Evolutionary conservation across 2,113 vertebrate species (phyloP).

Genomic region (Cyprinus carpio): DNA sequence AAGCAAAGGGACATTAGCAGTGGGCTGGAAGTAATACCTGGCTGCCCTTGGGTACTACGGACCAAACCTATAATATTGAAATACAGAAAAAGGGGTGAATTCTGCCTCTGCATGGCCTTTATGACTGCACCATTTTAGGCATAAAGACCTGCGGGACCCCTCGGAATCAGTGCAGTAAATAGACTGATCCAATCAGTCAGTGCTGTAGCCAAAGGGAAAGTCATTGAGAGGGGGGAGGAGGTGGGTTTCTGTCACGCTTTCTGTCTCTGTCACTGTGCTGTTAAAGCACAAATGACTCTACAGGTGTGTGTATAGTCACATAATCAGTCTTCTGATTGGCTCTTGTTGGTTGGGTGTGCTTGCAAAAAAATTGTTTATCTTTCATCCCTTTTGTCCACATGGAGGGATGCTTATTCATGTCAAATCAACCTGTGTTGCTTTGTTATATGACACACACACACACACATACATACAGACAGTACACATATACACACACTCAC

Average conservation of each 20-base stretch:
- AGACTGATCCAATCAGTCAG: conserved; percentile 58
- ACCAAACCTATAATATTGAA: conserved; percentile 33
- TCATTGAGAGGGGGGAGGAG: conserved; percentile 43
- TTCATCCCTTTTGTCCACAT: background rate
- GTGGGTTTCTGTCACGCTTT: background rate
- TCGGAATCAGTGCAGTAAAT: conserved; percentile 56
- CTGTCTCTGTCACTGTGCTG: background rate
- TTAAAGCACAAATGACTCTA: conserved; percentile 11
- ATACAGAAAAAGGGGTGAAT: conserved; percentile 54
- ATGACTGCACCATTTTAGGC: conserved; percentile 66
- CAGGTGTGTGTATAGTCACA: conserved; percentile 14
- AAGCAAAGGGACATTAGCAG: conserved; percentile 19
- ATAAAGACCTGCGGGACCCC: conserved; percentile 63
- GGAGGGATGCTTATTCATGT: background rate
- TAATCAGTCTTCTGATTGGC: conserved; percentile 7
- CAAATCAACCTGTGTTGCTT: background rate
- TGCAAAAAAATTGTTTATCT: conserved; percentile 30
- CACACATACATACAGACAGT: too few relatives aligned
- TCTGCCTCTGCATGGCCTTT: conserved; percentile 27
- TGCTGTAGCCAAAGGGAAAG: conserved; percentile 60
- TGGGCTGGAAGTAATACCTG: conserved; percentile 26
- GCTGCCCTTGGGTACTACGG: background rate
- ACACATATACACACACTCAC: too few relatives aligned
- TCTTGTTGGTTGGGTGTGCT: background rate
- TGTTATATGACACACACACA: conserved; percentile 38